A percentile compares a stretch with the other conserved stretches of the same genome.
Conservation (phyloP, 2,113 vertebrate genomes). For the Euleptes europaea region DNA sequence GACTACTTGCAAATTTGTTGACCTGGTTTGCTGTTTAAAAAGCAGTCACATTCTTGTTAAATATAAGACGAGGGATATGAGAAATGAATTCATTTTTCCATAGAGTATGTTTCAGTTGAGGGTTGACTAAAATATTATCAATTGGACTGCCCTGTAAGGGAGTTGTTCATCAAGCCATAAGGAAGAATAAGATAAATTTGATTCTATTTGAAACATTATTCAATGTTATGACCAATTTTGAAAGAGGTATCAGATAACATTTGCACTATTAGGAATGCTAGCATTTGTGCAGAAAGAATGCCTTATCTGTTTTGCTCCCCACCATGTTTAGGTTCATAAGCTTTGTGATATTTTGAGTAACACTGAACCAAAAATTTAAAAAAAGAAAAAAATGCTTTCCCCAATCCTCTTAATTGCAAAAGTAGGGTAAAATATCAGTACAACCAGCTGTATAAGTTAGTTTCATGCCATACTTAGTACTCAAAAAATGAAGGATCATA, state of each 20-base stretch:
- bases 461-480: conserved; percentile 47
- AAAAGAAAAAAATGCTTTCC: conserved; percentile 35
- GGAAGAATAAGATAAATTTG: conserved; percentile 61
- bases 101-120: conserved; percentile 40
- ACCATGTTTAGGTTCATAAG: conserved; percentile 73
- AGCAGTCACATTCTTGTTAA: conserved; percentile 50
- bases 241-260: conserved; percentile 72
- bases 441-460: conserved; percentile 54
- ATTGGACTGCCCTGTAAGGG: conserved; percentile 37
- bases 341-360: conserved; percentile 73
- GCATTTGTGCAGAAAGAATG: conserved; percentile 76
- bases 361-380: conserved; percentile 73
- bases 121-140: conserved; percentile 23
- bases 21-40: conserved; percentile 38
- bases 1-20: conserved; percentile 35
- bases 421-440: conserved; percentile 42
- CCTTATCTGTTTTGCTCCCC: conserved; percentile 75
- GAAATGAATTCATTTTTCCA: conserved; percentile 25
- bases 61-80: conserved; percentile 46
- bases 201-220: conserved; percentile 59
- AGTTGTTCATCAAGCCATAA: conserved; percentile 76
- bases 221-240: conserved; percentile 52
- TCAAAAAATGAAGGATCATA: conserved; percentile 39
- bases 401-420: conserved; percentile 47
- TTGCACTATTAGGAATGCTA: conserved; percentile 79